A percentile compares a stretch with the other conserved stretches of the same genome.
Conservation (phyloP, 2,888 invertebrate genomes). For the Isotomurus palustris region DNA sequence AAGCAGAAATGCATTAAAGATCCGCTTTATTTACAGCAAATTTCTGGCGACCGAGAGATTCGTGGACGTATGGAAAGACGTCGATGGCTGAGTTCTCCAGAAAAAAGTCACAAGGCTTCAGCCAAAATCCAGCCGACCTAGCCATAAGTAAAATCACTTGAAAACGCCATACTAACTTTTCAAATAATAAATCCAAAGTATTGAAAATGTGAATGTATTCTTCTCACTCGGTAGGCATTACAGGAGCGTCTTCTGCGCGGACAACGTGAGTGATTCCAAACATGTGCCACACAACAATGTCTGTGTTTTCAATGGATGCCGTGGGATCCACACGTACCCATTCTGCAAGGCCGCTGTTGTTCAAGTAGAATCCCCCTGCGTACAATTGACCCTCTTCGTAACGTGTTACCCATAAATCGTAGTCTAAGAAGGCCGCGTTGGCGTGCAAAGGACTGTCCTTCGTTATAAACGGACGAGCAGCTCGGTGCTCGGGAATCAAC, state of each 20-base stretch:
- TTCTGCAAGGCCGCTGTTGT: constrained; percentile 9
- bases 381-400: constrained; percentile 31
- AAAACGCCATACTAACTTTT: neutral
- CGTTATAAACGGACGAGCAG: constrained; percentile 12
- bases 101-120: constrained; percentile 32
- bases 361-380: constrained; percentile 26
- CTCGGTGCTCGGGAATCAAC: constrained; percentile 10
- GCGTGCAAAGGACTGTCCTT: constrained; percentile 20
- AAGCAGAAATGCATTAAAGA: no score
- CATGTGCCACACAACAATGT: constrained; percentile 23
- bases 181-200: no score
- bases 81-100: constrained; percentile 31
- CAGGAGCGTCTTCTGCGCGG: constrained; percentile 26
- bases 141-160: neutral
- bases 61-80: no score
- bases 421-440: constrained; percentile 24
- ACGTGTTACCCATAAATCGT: constrained; percentile 28
- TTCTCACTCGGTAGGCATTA: constrained; percentile 38
- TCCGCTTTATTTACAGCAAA: no score
- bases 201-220: no score
- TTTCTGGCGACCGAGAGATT: no score
- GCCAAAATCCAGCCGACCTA: constrained; percentile 14
- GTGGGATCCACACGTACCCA: constrained; percentile 7
- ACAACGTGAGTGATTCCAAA: constrained; percentile 19
- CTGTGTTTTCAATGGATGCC: constrained; percentile 8